Percentiles rank a stretch among this genome's conserved stretches.
These are phyloP conservation scores for Aphelinus atriplicis DNA, from an alignment of 1,140 invertebrate species.

Conservation along the genomic window DNA sequence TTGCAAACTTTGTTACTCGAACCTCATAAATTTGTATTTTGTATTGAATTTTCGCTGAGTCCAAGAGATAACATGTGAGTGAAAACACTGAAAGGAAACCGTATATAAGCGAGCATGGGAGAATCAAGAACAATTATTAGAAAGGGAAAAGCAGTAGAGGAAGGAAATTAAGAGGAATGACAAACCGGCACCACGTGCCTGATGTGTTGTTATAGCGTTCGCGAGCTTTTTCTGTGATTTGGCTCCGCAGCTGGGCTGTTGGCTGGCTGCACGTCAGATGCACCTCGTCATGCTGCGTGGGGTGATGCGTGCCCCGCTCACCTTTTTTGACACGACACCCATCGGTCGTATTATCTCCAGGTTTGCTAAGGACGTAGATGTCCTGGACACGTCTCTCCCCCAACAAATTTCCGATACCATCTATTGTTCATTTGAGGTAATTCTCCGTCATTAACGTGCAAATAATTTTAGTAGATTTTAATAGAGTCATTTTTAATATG, in stretches of 20 bases:
- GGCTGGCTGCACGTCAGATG: conserved; percentile 77
- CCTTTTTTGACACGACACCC: conserved; percentile 91
- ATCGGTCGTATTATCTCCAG: conserved; percentile 86
- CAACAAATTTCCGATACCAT: conserved; percentile 76
- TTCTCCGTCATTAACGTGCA: conserved; percentile 36
- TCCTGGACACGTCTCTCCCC: conserved; percentile 79
- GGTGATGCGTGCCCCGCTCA: conserved; percentile 79
- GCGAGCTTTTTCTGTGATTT: conserved; percentile 76
- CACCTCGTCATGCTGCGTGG: conserved; percentile 80
- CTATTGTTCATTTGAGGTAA: conserved; percentile 86
- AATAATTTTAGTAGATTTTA: too few relatives aligned
- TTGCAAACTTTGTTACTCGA: conserved; percentile 12
- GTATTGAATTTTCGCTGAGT: conserved; percentile 10
- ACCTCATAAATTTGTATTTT: not conserved
- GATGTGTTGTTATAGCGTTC: conserved; percentile 71
- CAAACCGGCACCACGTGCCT: conserved; percentile 35
- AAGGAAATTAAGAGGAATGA: conserved; percentile 25
- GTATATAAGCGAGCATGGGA: not conserved
- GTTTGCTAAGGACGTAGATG: conserved; percentile 83
- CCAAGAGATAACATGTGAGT: conserved; percentile 15
- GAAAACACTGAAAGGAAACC: conserved; percentile 4
- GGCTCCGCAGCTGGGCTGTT: conserved; percentile 75
- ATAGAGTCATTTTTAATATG: too few relatives aligned
- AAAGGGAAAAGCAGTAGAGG: not conserved
- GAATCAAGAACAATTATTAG: conserved; percentile 2